Percentiles rank a stretch among this genome's conserved stretches.
These are phyloP conservation scores for Boloria euphrosyne DNA, from an alignment of 2,888 invertebrate species.

Conservation along the genomic window DNA sequence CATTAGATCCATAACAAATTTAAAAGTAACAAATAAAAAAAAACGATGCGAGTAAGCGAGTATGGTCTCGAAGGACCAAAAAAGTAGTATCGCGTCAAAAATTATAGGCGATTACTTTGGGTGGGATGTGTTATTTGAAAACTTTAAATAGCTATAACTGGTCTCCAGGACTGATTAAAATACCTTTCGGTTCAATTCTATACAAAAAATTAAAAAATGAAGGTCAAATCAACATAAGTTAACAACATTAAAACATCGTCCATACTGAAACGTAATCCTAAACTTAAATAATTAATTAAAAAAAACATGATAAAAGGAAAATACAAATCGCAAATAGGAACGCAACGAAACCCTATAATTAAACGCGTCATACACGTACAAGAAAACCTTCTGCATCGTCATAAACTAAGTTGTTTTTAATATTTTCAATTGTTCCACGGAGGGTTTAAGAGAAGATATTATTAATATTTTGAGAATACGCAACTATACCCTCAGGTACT, in stretches of 20 bases:
- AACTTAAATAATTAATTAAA: slow-evolving; percentile 11
- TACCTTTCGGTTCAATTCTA: background rate
- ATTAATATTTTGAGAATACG: too few species aligned
- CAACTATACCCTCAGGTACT: too few species aligned
- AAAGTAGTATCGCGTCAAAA: slow-evolving; percentile 3
- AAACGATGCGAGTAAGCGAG: background rate
- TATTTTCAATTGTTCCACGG: slow-evolving; percentile 4
- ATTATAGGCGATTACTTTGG: background rate
- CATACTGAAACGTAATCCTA: slow-evolving; percentile 12
- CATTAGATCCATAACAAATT: slow-evolving; percentile 31
- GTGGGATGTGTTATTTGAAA: slow-evolving; percentile 16
- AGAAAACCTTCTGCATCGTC: slow-evolving; percentile 39
- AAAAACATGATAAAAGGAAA: slow-evolving; percentile 19
- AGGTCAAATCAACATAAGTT: background rate
- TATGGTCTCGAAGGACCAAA: slow-evolving; percentile 20
- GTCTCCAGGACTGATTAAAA: too few species aligned
- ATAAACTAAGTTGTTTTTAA: background rate
- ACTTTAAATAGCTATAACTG: too few species aligned
- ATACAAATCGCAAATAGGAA: slow-evolving; percentile 30
- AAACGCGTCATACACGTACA: slow-evolving; percentile 35
- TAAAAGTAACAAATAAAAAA: slow-evolving; percentile 29
- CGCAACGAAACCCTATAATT: slow-evolving; percentile 24
- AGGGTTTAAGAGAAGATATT: background rate
- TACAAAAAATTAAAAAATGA: background rate
- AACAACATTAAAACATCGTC: slow-evolving; percentile 16